Conservation (phyloP, 2,888 invertebrate species). For the Drosophila emarginata region DNA sequence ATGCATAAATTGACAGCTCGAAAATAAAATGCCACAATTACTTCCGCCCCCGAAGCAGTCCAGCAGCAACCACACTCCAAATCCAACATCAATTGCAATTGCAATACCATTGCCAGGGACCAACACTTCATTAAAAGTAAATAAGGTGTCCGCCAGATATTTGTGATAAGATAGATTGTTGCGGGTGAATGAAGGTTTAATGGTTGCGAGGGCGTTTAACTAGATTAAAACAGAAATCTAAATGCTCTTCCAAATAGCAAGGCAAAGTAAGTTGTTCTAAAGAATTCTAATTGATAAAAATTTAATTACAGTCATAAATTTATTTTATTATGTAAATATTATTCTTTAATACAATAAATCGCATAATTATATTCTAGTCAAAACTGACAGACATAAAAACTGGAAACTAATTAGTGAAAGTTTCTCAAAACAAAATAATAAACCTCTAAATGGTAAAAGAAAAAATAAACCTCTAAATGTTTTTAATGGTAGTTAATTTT, state of each 20-base stretch:
- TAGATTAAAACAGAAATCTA: neutral
- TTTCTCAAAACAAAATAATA: too few species aligned
- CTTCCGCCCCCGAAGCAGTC: slow-evolving; percentile 32
- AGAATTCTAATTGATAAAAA: too few species aligned
- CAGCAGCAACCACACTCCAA: slow-evolving; percentile 23
- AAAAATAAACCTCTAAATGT: too few species aligned
- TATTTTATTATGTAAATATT: too few species aligned
- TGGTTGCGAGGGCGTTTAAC: neutral
- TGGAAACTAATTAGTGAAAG: too few species aligned
- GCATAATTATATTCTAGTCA: too few species aligned
- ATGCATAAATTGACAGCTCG: slow-evolving; percentile 55
- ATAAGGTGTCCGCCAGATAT: slow-evolving; percentile 52
- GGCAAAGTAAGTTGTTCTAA: too few species aligned
- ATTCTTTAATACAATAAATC: too few species aligned
- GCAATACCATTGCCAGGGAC: slow-evolving; percentile 12
- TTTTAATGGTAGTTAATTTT: too few species aligned
- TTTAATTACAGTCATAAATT: too few species aligned
- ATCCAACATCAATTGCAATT: slow-evolving; percentile 3
- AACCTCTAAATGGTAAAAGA: too few species aligned
- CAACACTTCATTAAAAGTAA: slow-evolving; percentile 64
- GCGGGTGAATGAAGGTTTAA: slow-evolving; percentile 21
- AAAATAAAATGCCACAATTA: slow-evolving; percentile 35
- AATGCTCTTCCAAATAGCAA: neutral
- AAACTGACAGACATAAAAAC: too few species aligned
- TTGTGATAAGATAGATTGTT: slow-evolving; percentile 36